Base-by-base conservation (phyloP, 2,888 invertebrate species). In the Sycophila texana region DNA sequence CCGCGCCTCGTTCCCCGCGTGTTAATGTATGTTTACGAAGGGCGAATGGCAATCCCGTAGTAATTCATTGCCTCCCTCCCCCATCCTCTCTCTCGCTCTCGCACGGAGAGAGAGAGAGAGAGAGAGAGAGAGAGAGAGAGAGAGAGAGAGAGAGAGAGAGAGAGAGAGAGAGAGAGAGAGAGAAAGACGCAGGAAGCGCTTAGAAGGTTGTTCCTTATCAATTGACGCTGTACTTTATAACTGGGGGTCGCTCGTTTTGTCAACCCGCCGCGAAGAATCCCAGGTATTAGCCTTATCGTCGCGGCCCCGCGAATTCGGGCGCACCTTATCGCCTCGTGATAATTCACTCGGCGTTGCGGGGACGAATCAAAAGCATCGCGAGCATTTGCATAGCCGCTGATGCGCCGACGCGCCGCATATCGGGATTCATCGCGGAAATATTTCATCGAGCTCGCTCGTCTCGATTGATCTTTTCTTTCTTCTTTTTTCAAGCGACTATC, bases 51-150 rank as follows among this genome's bases (percentile, higher is more conserved):
- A 65, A 79, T 78, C 55, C 20, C 49, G 63, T 49, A 63, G 68
- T 65, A 63, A 74, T 57, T 74, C 74, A 55, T 61, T 22, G 74
- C 74, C 74, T 51, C 39, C 74, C 61, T 61, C 70, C 18, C 53
- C 47, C 53, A 1, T 1, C n/a, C 1, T 7, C 57, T 4, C 57
- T 3, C 57, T 0, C 57, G 2, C 53, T 53, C 20, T 7, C 57
- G 22, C 12, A 58, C 5, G 18, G 13, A 10, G 14, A 67, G 30
- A 51, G 13, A 51, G 55, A 49, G n/a, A 12, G 20, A 57, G 20
- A n/a, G 12, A 13, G n/a, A 53, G 20, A 61, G 7, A 57, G 30
- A 49, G 39, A 20, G 30, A 49, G 22, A 58, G 65, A 57, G 53
- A 61, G 14, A 26, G 13, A 26, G n/a, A n/a, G 13, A 10, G 14